Evolutionary conservation across 2,113 vertebrate genomes (phyloP).

Genomic region (Etia nguti): DNA sequence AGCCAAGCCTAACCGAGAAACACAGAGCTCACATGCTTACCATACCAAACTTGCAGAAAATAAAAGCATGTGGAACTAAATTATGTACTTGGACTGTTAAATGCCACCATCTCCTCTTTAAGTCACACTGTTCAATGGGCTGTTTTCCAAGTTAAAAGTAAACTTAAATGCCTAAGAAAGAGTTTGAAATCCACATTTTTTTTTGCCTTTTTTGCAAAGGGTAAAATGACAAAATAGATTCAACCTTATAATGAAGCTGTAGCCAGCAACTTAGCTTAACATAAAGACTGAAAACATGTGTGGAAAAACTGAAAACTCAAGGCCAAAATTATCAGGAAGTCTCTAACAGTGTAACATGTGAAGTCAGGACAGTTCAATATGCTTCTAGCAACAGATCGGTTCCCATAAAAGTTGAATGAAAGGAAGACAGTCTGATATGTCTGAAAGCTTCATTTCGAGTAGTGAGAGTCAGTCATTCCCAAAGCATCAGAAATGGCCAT

Average conservation of each 20-base stretch:
- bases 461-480: fast-evolving
- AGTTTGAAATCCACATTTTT: not conserved
- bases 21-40: not conserved
- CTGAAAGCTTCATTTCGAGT: not conserved
- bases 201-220: not conserved
- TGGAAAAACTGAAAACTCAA: not conserved
- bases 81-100: not conserved
- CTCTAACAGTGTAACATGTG: not conserved
- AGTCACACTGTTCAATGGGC: not conserved
- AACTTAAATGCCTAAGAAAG: not conserved
- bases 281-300: not conserved
- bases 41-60: not conserved
- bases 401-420: not conserved
- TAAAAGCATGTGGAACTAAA: not conserved
- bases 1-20: fast-evolving
- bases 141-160: not conserved
- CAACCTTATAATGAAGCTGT: not conserved
- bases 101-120: not conserved
- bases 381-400: not conserved
- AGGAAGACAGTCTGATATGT: not conserved
- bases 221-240: not conserved
- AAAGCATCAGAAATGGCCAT: not conserved
- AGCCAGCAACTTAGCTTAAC: not conserved
- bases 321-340: not conserved
- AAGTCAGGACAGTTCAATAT: not conserved